phyloP scores from a whole-genome alignment of 1,140 invertebrate species.

The Bactericera cockerelli region DNA sequence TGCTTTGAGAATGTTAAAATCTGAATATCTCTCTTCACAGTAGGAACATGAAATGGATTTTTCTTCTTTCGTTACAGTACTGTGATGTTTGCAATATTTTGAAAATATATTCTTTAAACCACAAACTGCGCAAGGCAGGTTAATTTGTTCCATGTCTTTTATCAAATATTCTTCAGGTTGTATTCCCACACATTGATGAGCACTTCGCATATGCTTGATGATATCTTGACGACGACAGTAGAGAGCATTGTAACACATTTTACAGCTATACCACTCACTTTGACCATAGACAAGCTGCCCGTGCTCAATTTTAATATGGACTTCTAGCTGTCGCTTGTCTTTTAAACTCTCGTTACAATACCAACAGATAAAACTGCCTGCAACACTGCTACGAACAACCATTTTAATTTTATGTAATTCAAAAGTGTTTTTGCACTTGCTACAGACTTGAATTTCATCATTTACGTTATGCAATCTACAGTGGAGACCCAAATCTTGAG shows the following conservation, averaged over 20 bases:
- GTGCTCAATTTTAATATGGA: conserved; percentile 5
- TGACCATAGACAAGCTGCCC: neutral
- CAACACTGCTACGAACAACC: neutral
- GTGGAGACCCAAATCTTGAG: conserved; percentile 3
- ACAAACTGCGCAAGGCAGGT: neutral
- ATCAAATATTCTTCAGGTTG: neutral
- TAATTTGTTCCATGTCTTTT: neutral
- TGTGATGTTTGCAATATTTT: neutral
- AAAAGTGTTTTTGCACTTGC: neutral
- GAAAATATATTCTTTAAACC: neutral
- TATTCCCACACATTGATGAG: neutral
- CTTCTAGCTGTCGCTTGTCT: neutral
- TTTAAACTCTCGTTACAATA: neutral
- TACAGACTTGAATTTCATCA: neutral
- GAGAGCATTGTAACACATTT: neutral
- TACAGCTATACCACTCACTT: conserved; percentile 3
- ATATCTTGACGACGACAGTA: conserved; percentile 5
- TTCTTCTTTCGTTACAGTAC: neutral
- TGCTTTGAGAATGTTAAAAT: neutral
- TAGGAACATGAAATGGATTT: neutral
- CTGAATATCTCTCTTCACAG: neutral
- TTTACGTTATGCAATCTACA: neutral
- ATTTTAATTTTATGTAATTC: neutral
- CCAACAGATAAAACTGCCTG: neutral
- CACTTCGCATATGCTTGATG: conserved; percentile 3